Percentiles rank a stretch among this genome's conserved stretches.
phyloP scores from a whole-genome alignment of 2,113 vertebrate species.

The Polypterus bichir region DNA sequence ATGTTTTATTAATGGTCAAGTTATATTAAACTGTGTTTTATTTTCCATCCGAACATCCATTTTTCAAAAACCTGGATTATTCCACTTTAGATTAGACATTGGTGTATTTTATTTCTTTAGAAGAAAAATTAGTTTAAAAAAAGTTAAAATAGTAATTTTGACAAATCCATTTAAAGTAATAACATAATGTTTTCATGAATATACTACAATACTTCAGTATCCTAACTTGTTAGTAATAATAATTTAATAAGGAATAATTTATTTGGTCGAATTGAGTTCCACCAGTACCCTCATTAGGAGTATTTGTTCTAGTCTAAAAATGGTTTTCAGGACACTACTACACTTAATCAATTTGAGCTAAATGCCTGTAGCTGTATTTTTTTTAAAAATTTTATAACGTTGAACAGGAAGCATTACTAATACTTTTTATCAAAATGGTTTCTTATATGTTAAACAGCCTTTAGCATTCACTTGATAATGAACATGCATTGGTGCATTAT shows the following conservation, averaged over 20 bases:
- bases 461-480: constrained; percentile 90
- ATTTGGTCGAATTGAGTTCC: constrained; percentile 45
- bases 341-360: constrained; percentile 86
- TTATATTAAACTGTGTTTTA: too few relatives aligned
- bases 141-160: too few relatives aligned
- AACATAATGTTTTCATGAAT: too few relatives aligned
- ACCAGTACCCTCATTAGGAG: constrained; percentile 45
- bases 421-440: constrained; percentile 95
- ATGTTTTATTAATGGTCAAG: too few relatives aligned
- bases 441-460: constrained; percentile 96
- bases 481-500: constrained; percentile 95
- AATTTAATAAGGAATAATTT: constrained; percentile 53
- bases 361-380: constrained; percentile 94
- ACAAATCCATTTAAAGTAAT: too few relatives aligned
- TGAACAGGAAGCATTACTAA: constrained; percentile 99
- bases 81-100: too few relatives aligned
- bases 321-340: constrained; percentile 26
- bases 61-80: too few relatives aligned
- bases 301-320: constrained; percentile 34
- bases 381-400: constrained; percentile 99
- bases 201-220: constrained; percentile 28
- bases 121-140: too few relatives aligned
- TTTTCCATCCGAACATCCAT: too few relatives aligned
- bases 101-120: too few relatives aligned
- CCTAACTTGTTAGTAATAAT: constrained; percentile 43